Conservation (phyloP, 2,797 vertebrate species). For the Enoplosus armatus region DNA sequence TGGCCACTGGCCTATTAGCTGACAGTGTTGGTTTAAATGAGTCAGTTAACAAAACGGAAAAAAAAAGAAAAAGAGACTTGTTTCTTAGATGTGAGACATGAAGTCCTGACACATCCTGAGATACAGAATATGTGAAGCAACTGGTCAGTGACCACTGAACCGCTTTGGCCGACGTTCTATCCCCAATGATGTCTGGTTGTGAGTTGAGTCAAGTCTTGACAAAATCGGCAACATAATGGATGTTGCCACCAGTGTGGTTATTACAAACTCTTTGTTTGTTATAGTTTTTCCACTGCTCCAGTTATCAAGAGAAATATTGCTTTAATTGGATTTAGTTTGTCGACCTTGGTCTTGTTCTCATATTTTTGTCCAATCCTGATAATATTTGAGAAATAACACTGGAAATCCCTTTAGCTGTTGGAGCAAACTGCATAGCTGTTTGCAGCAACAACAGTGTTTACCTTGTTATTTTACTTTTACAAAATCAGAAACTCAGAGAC, state of each 20-base stretch:
- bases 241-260: not conserved
- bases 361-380: not conserved
- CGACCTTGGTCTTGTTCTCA: not conserved
- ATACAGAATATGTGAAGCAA: slow-evolving; percentile 23
- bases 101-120: slow-evolving; percentile 44
- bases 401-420: too few species aligned
- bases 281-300: not conserved
- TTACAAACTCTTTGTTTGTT: not conserved
- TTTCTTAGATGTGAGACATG: slow-evolving; percentile 32
- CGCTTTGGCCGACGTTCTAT: not conserved
- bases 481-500: too few species aligned
- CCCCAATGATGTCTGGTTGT: not conserved
- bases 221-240: not conserved
- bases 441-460: too few species aligned
- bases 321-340: not conserved
- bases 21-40: slow-evolving; percentile 62
- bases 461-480: too few species aligned
- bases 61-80: slow-evolving; percentile 1
- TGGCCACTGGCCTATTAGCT: slow-evolving; percentile 69
- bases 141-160: slow-evolving; percentile 35
- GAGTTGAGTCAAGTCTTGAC: slow-evolving; percentile 16
- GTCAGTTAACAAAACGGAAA: slow-evolving; percentile 42
- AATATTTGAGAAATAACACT: not conserved
- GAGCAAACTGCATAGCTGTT: too few species aligned
- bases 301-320: not conserved